Evolutionary conservation across 1,140 invertebrate species (phyloP).

Genomic region (Micrasema minimum): DNA sequence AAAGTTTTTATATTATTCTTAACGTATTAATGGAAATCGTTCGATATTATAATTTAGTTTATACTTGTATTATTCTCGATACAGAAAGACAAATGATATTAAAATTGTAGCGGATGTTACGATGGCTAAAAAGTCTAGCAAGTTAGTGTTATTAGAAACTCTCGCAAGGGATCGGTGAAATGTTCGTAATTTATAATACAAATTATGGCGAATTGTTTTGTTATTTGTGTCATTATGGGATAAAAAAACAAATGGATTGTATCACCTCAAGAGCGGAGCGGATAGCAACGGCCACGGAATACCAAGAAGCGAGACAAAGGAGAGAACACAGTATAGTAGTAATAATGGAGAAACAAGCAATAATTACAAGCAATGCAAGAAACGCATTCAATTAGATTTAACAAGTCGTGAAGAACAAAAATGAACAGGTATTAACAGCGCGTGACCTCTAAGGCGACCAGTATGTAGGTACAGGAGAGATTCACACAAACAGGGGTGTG

Average conservation of each 20-base stretch:
- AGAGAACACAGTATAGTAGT: background rate
- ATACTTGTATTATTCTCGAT: no score
- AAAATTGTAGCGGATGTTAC: no score
- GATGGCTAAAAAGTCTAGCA: slow-evolving; percentile 2
- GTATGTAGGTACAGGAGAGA: background rate
- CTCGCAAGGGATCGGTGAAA: no score
- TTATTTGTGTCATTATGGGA: no score
- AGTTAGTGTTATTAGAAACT: background rate
- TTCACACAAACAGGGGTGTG: background rate
- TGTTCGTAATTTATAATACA: background rate
- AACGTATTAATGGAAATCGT: no score
- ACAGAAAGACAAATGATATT: no score
- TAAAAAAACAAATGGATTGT: no score
- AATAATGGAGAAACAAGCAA: slow-evolving; percentile 14
- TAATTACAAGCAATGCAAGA: slow-evolving; percentile 22
- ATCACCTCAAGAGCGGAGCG: no score
- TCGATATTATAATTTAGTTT: no score
- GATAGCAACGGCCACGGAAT: no score
- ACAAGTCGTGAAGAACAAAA: slow-evolving; percentile 27
- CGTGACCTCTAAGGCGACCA: slow-evolving; percentile 6
- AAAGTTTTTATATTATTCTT: no score
- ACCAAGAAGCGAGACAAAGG: slow-evolving; percentile 15
- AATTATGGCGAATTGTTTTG: no score
- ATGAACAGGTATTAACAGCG: slow-evolving; percentile 32
- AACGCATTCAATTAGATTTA: slow-evolving; percentile 32